Evolutionary conservation across 1,140 invertebrate genomes (phyloP), one percentile per base, ranked within the genome.

Genomic region (Brachionus asplanchnoidis): DNA sequence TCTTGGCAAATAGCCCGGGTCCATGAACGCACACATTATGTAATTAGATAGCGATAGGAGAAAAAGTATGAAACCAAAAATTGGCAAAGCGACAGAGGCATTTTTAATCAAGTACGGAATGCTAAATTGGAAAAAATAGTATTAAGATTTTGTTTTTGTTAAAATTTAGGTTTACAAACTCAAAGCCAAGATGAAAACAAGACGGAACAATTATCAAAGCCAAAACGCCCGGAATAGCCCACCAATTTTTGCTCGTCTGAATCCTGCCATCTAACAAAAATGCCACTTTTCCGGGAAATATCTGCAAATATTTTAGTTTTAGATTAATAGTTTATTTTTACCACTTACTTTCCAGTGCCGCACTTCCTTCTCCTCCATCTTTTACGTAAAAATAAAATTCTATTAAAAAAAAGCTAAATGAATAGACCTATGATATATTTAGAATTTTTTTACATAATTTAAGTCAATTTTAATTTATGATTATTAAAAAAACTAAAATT

Each of bases 1-100:
- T 87, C 93, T 87, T 14, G 96, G 96, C 87, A 98, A 95, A 85
- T 97, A 94, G 85, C 96, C 96, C 60, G 96, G 96, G 91, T 98
- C 96, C 87, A 94, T 95, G 89, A 97, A 96, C 89, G 94, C 95
- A 84, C 96, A 97, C 87, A 95, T 92, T 86, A 97, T 92, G 85
- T 98, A 92, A 86, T 94, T 94, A 86, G 94, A 93, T 92, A 98
- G 93, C 84, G 96, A 95, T 91, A 96, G 95, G 86, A 96, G 90
- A 90, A 96, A 96, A 79, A 97, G 90, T 80, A 95, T 89, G 65
- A 91, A 94, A 86, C 94, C 95, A 87, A 97, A 92, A 83, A 95
- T 93, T 86, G 96, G 96, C 88, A 98, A 95, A 17, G 93, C 94
- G 86, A 94, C 92, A 86, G 94, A 94, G 86, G 97, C 93, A 86